These are phyloP conservation scores for Dryococelus australis DNA, from an alignment of 2,888 invertebrate genomes.

Conservation along the genomic window DNA sequence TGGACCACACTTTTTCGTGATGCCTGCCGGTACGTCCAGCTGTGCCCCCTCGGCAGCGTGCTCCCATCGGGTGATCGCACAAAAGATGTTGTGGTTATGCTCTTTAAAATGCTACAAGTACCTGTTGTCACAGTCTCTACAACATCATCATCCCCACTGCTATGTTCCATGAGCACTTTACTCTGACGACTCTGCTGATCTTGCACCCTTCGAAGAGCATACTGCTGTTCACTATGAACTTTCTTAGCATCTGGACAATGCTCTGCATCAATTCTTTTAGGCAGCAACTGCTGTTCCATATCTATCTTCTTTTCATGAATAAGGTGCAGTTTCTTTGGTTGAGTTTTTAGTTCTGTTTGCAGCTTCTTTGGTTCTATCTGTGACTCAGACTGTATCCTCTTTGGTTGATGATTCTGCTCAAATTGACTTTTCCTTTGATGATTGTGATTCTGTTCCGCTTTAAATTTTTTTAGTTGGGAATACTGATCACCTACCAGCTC, in stretches of 20 bases:
- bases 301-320: neutral
- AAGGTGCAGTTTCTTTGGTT: neutral
- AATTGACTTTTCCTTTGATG: neutral
- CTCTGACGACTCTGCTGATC: neutral
- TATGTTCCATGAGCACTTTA: neutral
- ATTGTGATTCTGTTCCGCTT: neutral
- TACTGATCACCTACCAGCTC: neutral
- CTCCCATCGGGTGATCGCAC: neutral
- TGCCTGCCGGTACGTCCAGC: neutral
- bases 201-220: neutral
- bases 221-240: neutral
- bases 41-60: neutral
- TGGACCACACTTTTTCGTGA: neutral
- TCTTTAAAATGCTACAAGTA: slow-evolving; percentile 1
- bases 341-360: neutral
- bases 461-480: neutral
- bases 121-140: neutral
- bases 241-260: neutral
- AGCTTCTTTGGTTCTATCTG: neutral
- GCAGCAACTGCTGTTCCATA: neutral
- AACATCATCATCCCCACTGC: neutral
- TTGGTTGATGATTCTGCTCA: slow-evolving; percentile 1
- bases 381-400: neutral
- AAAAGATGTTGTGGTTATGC: neutral
- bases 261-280: neutral